Evolutionary conservation across 2,113 vertebrate genomes (phyloP).

Genomic region (Equus przewalskii): DNA sequence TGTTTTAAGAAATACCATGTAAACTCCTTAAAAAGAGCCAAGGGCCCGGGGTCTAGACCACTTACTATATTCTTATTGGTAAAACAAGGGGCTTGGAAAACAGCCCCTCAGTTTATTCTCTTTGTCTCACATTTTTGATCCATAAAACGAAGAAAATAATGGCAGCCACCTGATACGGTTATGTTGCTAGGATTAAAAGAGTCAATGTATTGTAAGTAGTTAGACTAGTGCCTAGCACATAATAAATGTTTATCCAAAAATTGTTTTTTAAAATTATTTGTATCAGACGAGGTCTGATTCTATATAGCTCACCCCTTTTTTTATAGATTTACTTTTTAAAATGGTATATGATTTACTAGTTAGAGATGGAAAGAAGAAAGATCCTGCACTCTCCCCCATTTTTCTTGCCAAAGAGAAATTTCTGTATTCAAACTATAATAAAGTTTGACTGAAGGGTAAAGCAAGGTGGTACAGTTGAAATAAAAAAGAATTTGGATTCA

Average conservation of each 20-base stretch:
- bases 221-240: neutral
- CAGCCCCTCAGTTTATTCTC: neutral
- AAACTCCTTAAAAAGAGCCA: conserved; percentile 17
- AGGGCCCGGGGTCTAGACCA: neutral
- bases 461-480: neutral
- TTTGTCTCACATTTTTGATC: neutral
- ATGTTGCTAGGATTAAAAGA: neutral
- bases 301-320: neutral
- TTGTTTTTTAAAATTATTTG: neutral
- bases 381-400: neutral
- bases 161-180: neutral
- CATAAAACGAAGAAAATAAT: neutral
- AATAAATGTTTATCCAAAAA: neutral
- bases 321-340: neutral
- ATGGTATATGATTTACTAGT: neutral
- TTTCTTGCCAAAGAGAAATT: conserved; percentile 5
- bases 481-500: neutral
- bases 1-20: conserved; percentile 5
- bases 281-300: neutral
- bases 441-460: neutral
- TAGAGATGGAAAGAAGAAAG: neutral
- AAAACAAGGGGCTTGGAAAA: neutral
- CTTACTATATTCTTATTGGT: neutral
- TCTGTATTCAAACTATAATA: neutral
- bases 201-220: neutral